Percentiles rank a stretch among this genome's conserved stretches.
phyloP scores from a whole-genome alignment of 2,888 invertebrate species.

The Cheilosia grossa region DNA sequence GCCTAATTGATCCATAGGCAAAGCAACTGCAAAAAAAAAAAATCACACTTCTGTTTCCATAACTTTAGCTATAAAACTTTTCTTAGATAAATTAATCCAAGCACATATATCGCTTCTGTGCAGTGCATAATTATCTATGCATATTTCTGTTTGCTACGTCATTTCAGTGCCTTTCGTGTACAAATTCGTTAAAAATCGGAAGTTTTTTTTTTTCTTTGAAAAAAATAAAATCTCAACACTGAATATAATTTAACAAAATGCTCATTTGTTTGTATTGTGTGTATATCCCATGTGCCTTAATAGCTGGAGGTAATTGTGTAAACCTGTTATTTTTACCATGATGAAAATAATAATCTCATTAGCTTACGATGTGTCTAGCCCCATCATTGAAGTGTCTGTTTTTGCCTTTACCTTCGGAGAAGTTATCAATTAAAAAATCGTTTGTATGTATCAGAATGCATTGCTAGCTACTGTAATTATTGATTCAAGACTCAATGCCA shows the following conservation, averaged over 20 bases:
- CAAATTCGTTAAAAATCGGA: no score
- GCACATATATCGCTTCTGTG: no score
- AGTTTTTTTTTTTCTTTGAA: no score
- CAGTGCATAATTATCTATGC: no score
- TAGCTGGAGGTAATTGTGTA: not conserved
- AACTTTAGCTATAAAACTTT: no score
- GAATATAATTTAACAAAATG: not conserved
- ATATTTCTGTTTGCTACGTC: no score
- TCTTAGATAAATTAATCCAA: no score
- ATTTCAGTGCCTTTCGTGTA: no score
- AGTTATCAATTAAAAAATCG: not conserved
- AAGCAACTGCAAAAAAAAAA: no score
- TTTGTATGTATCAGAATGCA: slow-evolving; percentile 5
- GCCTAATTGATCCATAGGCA: no score
- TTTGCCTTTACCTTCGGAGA: not conserved
- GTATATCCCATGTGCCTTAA: not conserved
- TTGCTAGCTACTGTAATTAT: slow-evolving; percentile 13
- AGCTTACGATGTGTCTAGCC: not conserved
- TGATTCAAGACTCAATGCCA: slow-evolving; percentile 3
- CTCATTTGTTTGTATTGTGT: not conserved
- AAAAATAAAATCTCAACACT: no score
- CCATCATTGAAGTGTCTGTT: not conserved
- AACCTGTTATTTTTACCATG: not conserved
- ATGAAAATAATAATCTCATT: not conserved
- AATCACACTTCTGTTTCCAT: no score